A percentile compares a stretch with the other conserved stretches of the same genome.
Evolutionary conservation across 2,888 invertebrate species (phyloP).

Genomic region (Megamerina dolium): DNA sequence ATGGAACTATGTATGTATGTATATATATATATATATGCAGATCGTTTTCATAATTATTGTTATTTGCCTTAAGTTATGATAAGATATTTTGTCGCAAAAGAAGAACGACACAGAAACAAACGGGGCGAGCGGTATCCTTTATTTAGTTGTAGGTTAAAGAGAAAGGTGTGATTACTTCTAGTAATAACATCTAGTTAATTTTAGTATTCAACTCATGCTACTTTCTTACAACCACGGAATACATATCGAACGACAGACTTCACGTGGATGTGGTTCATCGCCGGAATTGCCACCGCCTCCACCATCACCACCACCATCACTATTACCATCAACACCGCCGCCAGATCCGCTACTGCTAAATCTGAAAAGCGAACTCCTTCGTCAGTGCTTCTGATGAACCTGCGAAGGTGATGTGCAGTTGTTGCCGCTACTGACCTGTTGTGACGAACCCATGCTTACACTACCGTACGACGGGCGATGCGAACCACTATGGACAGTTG

Average conservation of each 20-base stretch:
- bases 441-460: slow-evolving; percentile 25
- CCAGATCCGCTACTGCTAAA: slow-evolving; percentile 25
- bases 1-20: neutral
- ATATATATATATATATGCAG: too few relatives aligned
- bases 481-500: slow-evolving; percentile 9
- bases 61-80: neutral
- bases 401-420: slow-evolving; percentile 12
- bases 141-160: too few relatives aligned
- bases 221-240: slow-evolving; percentile 44
- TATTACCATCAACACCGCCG: slow-evolving; percentile 3
- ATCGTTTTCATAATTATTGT: neutral
- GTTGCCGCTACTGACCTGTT: slow-evolving; percentile 17
- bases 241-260: slow-evolving; percentile 44
- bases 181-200: too few relatives aligned
- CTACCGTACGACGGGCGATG: slow-evolving; percentile 36
- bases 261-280: slow-evolving; percentile 35
- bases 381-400: slow-evolving; percentile 47
- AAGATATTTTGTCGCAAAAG: too few relatives aligned
- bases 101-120: too few relatives aligned
- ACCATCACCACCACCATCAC: slow-evolving; percentile 13
- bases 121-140: too few relatives aligned
- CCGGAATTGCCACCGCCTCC: slow-evolving; percentile 31
- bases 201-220: too few relatives aligned
- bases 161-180: too few relatives aligned
- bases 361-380: slow-evolving; percentile 47